phyloP scores from a whole-genome alignment of 2,113 vertebrate species.

The Python bivittatus region DNA sequence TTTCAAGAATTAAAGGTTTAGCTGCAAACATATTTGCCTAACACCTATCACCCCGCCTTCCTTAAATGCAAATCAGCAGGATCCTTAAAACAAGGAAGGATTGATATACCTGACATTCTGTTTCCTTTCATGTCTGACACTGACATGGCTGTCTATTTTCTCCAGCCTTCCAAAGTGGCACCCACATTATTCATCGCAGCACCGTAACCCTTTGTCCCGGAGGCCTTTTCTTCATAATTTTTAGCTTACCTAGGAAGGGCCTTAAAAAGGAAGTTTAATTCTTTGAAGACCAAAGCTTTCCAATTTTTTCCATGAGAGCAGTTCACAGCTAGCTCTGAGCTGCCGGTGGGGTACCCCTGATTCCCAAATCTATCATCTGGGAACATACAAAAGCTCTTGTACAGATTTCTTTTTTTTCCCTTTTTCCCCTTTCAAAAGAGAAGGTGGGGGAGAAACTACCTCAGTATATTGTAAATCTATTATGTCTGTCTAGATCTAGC shows the following conservation, averaged over 20 bases:
- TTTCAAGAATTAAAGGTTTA: slow-evolving; percentile 54
- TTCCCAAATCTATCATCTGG: slow-evolving; percentile 99
- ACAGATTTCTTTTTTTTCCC: slow-evolving; percentile 80
- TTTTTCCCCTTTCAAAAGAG: slow-evolving; percentile 70
- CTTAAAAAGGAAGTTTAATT: slow-evolving; percentile 97
- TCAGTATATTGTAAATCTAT: slow-evolving; percentile 88
- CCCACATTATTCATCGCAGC: slow-evolving; percentile 74
- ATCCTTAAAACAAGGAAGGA: slow-evolving; percentile 67
- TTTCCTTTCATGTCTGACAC: slow-evolving; percentile 67
- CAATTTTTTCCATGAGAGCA: slow-evolving; percentile 98
- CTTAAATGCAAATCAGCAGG: slow-evolving; percentile 61
- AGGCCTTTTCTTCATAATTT: slow-evolving; percentile 88
- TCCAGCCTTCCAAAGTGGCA: slow-evolving; percentile 64
- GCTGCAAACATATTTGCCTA: slow-evolving; percentile 51
- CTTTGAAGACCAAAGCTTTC: slow-evolving; percentile 99
- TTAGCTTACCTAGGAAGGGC: slow-evolving; percentile 93
- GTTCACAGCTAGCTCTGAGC: slow-evolving; percentile 97
- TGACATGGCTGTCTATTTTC: slow-evolving; percentile 50
- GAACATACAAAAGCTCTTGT: slow-evolving; percentile 98
- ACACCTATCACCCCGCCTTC: slow-evolving; percentile 59
- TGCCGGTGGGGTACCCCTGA: slow-evolving; percentile 97
- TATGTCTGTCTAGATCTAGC: slow-evolving; percentile 80
- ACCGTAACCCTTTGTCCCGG: slow-evolving; percentile 81
- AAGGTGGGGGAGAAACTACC: slow-evolving; percentile 41
- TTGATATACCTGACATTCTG: slow-evolving; percentile 71